Percentiles rank a stretch among this genome's conserved stretches.
These are phyloP conservation scores for Marmota monax DNA, from an alignment of 2,113 vertebrate species.

Conservation along the genomic window DNA sequence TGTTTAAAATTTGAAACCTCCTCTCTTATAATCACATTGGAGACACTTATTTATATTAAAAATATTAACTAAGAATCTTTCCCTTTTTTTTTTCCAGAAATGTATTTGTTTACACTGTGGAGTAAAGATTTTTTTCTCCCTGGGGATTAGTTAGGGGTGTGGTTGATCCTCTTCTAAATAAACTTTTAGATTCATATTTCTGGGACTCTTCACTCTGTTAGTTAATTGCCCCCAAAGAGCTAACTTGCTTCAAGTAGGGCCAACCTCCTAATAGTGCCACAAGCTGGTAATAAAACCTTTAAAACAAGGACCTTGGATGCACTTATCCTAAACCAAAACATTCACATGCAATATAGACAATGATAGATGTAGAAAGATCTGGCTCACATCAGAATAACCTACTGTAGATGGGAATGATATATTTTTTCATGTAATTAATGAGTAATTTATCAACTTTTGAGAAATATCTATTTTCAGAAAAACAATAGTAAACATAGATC, in stretches of 20 bases:
- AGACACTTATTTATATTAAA: not conserved
- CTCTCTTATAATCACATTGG: not conserved
- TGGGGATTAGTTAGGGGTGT: not conserved
- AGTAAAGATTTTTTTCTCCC: not conserved
- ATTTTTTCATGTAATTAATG: not conserved
- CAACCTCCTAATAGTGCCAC: not conserved
- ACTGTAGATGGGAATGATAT: fast-evolving
- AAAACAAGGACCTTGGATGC: too few species aligned
- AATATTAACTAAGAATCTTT: not conserved
- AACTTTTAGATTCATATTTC: not conserved
- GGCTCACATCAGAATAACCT: not conserved
- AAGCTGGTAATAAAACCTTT: not conserved
- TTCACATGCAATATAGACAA: not conserved
- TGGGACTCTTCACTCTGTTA: not conserved
- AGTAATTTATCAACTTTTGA: not conserved
- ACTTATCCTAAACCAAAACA: not conserved
- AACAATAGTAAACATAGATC: not conserved
- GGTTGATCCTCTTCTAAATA: not conserved
- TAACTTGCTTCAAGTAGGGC: not conserved
- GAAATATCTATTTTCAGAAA: not conserved
- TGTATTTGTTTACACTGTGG: not conserved
- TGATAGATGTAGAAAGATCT: not conserved
- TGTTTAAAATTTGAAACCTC: not conserved
- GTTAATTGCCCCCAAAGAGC: too few species aligned
- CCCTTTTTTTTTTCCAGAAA: not conserved